A percentile compares a stretch with the other conserved stretches of the same genome.
Conservation (phyloP, 30 jellyfish, hydroid and myxozoan species). For the Aurelia sp. region DNA sequence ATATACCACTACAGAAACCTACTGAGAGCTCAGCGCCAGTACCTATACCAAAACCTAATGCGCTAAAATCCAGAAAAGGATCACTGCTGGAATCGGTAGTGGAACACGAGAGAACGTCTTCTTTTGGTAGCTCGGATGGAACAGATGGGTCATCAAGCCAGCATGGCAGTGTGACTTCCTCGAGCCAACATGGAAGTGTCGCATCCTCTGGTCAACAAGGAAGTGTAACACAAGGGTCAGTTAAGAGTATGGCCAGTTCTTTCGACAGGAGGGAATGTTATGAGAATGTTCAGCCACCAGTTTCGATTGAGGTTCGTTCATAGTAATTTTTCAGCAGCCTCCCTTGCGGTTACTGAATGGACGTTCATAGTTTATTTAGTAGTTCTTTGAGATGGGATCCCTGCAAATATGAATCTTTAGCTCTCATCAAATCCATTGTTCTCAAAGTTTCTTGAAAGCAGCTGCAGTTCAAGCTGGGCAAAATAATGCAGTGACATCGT, state of each 20-base stretch:
- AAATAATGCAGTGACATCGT: too few relatives aligned
- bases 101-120: constrained; percentile 64
- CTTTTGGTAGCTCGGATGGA: constrained; percentile 71
- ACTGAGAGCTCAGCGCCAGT: constrained; percentile 20
- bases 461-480: too few relatives aligned
- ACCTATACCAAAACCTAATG: constrained; percentile 48
- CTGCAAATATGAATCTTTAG: too few relatives aligned
- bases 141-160: constrained; percentile 47
- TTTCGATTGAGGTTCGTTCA: constrained; percentile 36
- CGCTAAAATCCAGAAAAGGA: constrained; percentile 46
- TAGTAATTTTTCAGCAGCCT: too few relatives aligned
- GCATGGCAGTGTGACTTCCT: background rate
- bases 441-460: too few relatives aligned
- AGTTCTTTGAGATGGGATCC: too few relatives aligned
- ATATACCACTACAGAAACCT: background rate
- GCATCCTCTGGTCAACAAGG: constrained; percentile 2
- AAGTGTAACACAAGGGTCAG: constrained; percentile 51
- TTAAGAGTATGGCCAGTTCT: constrained; percentile 48
- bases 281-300: constrained; percentile 59
- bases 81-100: constrained; percentile 37
- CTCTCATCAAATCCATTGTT: too few relatives aligned
- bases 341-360: too few relatives aligned
- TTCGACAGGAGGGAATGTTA: constrained; percentile 57
- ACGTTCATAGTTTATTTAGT: too few relatives aligned
- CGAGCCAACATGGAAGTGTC: background rate